phyloP scores from a whole-genome alignment of 2,113 vertebrate genomes.

The Fulmarus glacialis region DNA sequence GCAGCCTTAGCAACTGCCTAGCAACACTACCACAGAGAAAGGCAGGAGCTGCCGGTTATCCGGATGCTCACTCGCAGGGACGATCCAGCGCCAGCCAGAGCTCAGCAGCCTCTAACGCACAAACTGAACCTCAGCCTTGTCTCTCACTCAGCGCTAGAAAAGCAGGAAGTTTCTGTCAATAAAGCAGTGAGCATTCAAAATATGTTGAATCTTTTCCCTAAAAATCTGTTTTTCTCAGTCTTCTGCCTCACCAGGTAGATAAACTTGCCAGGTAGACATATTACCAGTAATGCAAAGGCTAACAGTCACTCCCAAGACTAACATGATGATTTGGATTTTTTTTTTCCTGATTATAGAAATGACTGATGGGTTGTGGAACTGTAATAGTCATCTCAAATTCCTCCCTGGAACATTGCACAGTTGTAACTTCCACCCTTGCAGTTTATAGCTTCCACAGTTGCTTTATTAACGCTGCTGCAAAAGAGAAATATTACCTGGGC shows the following conservation, averaged over 20 bases:
- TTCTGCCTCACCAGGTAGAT: background rate
- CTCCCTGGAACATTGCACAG: background rate
- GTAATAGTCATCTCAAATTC: background rate
- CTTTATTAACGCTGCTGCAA: background rate
- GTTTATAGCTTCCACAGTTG: background rate
- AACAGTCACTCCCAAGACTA: background rate
- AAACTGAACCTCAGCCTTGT: background rate
- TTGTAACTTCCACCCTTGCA: background rate
- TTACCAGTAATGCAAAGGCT: background rate
- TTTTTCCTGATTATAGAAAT: background rate
- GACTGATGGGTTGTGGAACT: background rate
- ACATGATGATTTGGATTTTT: background rate
- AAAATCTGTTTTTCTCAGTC: background rate
- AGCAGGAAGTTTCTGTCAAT: background rate
- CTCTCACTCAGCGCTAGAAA: background rate
- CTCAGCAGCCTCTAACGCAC: background rate
- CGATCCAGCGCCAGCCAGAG: background rate
- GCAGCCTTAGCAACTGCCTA: conserved; percentile 46
- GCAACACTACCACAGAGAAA: conserved; percentile 3
- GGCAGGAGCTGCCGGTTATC: background rate
- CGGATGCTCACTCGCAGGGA: background rate
- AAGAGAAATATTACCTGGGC: background rate
- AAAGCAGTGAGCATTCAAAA: background rate
- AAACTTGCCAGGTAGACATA: background rate
- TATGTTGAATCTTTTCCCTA: background rate